Base-by-base conservation (phyloP, 2,797 vertebrate genomes). In the Anisognathus igniventris region DNA sequence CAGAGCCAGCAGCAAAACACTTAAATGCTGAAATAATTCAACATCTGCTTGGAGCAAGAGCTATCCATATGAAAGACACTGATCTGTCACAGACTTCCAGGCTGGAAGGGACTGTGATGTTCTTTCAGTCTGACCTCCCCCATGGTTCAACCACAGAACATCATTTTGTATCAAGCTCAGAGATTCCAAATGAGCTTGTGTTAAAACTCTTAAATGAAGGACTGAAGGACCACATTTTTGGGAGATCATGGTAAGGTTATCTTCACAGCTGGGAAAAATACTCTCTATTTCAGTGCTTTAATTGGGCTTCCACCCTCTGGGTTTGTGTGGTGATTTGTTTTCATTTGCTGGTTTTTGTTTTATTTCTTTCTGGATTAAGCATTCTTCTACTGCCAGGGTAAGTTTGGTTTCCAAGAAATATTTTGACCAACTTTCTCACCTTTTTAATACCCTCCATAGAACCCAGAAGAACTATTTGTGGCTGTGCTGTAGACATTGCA, bases 21-120 rank as follows among this genome's bases (percentile, higher is more conserved):
- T 85, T 91, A 92, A 79, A 87, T 83, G 53, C 35, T 93, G 74
- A 93, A 91, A 93, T 90, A 93, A 89, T 87, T 93, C 92, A 89
- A 20, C 50, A 71, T 85, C 61, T 95, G 54, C 81, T 91, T 68
- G 48, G 44, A 89, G 53, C 50, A 86, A 87, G 77, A 92, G 12
- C 77, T 73, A 24, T n/a, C 71, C 14, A 1, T 85, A 51, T 73
- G 45, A 91, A 91, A 90, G 58, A 80, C 82, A 40, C 44, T 75
- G 27, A 84, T 86, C 42, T 90, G 77, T 76, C 77, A 79, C 19
- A 79, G 75, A 60, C 35, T 73, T 92, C 25, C 75, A 67, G 40
- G 37, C 77, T 95, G 42, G 66, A 81, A 95, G 77, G 48, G 48
- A 53, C 74, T 73, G 57, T 28, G 40, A 18, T 82, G 83, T 53